A percentile compares a stretch with the other conserved stretches of the same genome.
Conservation (phyloP, 2,888 invertebrate species). For the Phortica magna region DNA sequence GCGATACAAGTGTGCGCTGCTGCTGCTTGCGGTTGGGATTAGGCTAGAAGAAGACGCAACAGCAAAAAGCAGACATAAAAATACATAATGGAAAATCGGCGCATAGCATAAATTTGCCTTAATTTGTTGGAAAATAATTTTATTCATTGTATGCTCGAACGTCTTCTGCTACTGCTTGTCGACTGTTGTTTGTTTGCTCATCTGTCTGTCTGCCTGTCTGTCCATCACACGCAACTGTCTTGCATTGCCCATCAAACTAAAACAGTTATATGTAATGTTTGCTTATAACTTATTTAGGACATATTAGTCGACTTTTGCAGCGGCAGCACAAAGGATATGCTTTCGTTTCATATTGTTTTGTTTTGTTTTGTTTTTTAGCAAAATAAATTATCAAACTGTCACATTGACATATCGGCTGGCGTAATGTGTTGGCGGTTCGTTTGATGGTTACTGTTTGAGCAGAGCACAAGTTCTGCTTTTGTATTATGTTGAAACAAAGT, state of each 20-base stretch:
- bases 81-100: conserved; percentile 36
- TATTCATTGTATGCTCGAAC: conserved; percentile 58
- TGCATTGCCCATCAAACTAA: conserved; percentile 58
- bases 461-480: not conserved
- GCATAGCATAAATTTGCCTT: conserved; percentile 71
- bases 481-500: conserved; percentile 51
- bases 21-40: not conserved
- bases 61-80: not conserved
- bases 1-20: not conserved
- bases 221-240: conserved; percentile 7
- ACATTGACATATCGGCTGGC: conserved; percentile 66
- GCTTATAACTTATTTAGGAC: conserved; percentile 73
- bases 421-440: conserved; percentile 25
- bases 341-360: too few relatives aligned
- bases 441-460: conserved; percentile 20
- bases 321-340: conserved; percentile 46
- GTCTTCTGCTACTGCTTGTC: too few relatives aligned
- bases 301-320: conserved; percentile 17
- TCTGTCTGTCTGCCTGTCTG: conserved; percentile 9
- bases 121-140: conserved; percentile 73
- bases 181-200: conserved; percentile 3
- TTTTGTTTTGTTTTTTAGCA: conserved; percentile 61
- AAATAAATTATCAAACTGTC: conserved; percentile 72
- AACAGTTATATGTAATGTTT: conserved; percentile 60
- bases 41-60: not conserved